phyloP scores from a whole-genome alignment of 2,888 invertebrate genomes.

The Escarpia spicata region DNA sequence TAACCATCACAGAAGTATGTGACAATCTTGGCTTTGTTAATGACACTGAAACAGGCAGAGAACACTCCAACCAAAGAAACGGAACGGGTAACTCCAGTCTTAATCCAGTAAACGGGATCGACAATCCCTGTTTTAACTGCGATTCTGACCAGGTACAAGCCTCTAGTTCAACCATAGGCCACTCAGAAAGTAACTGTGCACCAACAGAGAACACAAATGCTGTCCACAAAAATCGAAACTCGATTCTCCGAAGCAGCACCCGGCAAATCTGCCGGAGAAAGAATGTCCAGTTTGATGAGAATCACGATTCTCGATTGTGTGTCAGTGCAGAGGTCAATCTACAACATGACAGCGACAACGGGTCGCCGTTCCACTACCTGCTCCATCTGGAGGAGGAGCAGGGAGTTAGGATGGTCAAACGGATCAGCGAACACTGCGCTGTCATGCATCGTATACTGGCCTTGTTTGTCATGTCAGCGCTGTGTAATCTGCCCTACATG shows the following conservation, averaged over 20 bases:
- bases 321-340: not conserved
- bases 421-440: not conserved
- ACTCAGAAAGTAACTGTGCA: not conserved
- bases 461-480: not conserved
- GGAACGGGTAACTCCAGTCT: not conserved
- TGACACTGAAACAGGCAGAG: not conserved
- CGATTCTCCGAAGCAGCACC: not conserved
- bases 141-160: not conserved
- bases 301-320: not conserved
- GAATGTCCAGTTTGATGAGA: not conserved
- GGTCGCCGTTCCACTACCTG: not conserved
- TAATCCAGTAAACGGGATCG: not conserved
- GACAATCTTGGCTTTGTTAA: not conserved
- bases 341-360: not conserved
- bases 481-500: not conserved
- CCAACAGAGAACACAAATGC: not conserved
- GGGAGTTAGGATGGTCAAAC: not conserved
- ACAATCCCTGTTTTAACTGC: not conserved
- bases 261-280: not conserved
- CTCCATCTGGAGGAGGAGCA: not conserved
- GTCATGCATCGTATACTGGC: not conserved
- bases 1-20: not conserved
- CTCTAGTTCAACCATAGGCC: not conserved
- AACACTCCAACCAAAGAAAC: not conserved
- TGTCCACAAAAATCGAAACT: not conserved